Conservation (phyloP, 1,140 invertebrate species). For the Aphis craccivora region DNA sequence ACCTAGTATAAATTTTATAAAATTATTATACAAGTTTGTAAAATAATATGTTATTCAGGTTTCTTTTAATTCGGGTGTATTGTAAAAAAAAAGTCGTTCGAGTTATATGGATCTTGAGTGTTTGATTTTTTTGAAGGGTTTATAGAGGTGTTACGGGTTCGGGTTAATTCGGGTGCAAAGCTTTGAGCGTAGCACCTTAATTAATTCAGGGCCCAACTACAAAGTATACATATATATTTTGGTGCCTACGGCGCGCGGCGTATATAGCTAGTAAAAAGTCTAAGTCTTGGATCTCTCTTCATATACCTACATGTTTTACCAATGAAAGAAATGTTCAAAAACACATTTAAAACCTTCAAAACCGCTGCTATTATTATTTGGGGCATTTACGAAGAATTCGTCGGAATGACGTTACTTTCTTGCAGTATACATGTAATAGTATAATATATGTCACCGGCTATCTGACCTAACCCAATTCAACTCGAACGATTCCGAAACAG, state of each 20-base stretch:
- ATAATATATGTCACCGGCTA: neutral
- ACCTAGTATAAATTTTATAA: no score
- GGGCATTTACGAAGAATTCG: neutral
- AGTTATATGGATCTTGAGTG: neutral
- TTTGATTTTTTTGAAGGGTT: neutral
- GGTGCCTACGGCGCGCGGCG: no score
- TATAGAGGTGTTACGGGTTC: neutral
- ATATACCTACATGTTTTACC: neutral
- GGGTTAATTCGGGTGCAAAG: neutral
- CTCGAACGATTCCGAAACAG: neutral
- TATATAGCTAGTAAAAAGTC: neutral
- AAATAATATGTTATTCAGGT: neutral
- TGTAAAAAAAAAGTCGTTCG: neutral
- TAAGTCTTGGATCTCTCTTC: neutral
- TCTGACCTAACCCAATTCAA: neutral
- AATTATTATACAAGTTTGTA: neutral
- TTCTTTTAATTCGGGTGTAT: neutral
- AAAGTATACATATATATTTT: neutral
- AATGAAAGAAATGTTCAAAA: neutral
- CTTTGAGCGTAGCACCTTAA: neutral
- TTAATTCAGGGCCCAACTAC: neutral
- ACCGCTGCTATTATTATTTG: neutral
- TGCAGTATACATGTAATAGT: neutral
- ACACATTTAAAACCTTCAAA: neutral
- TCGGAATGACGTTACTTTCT: neutral